Base-by-base conservation (phyloP, 2,888 invertebrate genomes). In the Ectemnius continuus region DNA sequence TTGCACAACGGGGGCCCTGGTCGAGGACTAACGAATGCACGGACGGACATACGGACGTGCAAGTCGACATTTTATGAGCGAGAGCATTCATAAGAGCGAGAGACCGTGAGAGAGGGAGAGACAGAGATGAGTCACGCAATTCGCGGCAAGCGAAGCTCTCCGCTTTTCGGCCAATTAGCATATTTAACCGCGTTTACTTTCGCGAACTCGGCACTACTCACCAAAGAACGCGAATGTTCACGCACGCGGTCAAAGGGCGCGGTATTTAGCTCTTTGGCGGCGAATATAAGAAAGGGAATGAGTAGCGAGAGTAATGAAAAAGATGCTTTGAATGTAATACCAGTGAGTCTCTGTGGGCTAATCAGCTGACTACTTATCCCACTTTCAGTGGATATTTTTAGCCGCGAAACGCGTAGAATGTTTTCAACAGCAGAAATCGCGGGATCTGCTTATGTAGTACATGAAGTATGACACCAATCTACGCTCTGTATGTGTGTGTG, bases 121-220 rank as follows among this genome's bases (percentile, higher is more conserved):
- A 23, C 3, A 16, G 23, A 71, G 66, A 71, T 47, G 23, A 5
- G 8, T 1, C 36, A 11, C 11, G 14, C 45, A 20, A 13, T n/a
- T 8, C 59, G 16, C 28, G 5, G 14, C 18, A 26, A 70, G 23
- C 70, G 36, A 36, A 6, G 13, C 48, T 58, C 36, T 14, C 46
- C 20, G 20, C 48, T 66, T 70, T 66, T 61, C n/a, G 56, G n/a
- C 46, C 56, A 71, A 74, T 74, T 67, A 67, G 47, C 67, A 13
- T 63, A 45, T 68, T 60, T 2, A 26, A 14, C 47, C 28, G 46
- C 68, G 20, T 46, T 48, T 65, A 13, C 18, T 14, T 26, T 52
- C 61, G 65, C 70, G 62, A 73, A 70, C 70, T 73, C 45, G 4
- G 57, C 48, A 3, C 36, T 11, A 36, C 36, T 28, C 58, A 11